Base-by-base conservation (phyloP, 2,113 vertebrate genomes). In the Salminus brasiliensis region DNA sequence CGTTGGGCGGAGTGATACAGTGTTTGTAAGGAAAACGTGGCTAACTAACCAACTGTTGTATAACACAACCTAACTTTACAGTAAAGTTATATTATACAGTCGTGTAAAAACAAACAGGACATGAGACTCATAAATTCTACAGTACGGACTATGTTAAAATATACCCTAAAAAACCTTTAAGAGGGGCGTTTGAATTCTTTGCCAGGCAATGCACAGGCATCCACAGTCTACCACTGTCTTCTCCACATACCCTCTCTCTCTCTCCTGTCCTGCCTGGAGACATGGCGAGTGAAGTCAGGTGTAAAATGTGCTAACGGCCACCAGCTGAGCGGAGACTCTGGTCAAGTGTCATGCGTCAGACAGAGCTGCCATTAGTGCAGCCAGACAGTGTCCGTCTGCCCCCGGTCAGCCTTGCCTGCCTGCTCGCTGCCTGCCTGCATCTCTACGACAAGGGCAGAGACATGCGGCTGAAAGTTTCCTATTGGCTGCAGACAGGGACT, bases 401-500 rank as follows among this genome's bases (percentile, higher is more conserved):
- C 45, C 45, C 36, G 4, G 47, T 49, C 47, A 11, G n/a, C 11
- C n/a, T n/a, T n/a, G n/a, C n/a, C n/a, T n/a, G n/a, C n/a, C n/a
- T n/a, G n/a, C n/a, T n/a, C n/a, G n/a, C n/a, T n/a, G n/a, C n/a
- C 52, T 49, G 29, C 63, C 25, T 8, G 23, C 27, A 2, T 23
- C 45, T 34, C 43, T 23, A 47, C 78, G 74, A 32, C 36, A 71
- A 13, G 25, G 32, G 49, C 18, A 39, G 60, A 32, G 18, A 47
- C 62, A 41, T n/a, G 18, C 32, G 30, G 10, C 21, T 0, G n/a
- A 43, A 30, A 32, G 34, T 25, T 47, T 55, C 39, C 39, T 41
- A 72, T 72, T 81, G 81, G 78, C 59, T 76, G 66, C 34, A 60
- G 52, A 62, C 74, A 85, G 57, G 29, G 74, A 70, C 57, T 74